Percentiles rank a stretch among this genome's conserved stretches.
These are phyloP conservation scores for Aphidoletes aphidimyza DNA, from an alignment of 2,888 invertebrate species.

Conservation along the genomic window DNA sequence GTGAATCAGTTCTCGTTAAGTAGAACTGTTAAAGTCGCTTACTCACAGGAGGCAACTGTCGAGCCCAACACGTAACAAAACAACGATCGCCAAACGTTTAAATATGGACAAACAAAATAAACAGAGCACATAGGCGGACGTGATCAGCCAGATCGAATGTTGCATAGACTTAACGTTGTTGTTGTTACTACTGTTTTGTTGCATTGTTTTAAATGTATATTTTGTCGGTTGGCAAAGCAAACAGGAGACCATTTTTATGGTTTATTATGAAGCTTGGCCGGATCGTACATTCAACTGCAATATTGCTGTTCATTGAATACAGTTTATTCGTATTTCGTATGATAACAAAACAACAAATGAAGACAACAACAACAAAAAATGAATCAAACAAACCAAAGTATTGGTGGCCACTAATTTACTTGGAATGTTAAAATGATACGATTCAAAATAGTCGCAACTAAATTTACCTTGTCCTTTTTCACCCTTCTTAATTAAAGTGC, in stretches of 20 bases:
- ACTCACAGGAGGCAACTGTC: too few species aligned
- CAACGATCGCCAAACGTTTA: conserved; percentile 26
- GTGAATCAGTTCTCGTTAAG: too few species aligned
- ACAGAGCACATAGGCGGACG: neutral
- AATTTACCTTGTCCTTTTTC: neutral
- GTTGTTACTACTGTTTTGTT: too few species aligned
- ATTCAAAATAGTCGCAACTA: neutral
- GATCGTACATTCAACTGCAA: too few species aligned
- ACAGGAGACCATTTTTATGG: too few species aligned
- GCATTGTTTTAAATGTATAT: neutral
- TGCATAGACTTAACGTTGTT: neutral
- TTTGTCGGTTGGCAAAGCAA: too few species aligned
- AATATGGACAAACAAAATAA: conserved; percentile 26
- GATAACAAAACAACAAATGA: too few species aligned
- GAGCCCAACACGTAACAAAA: conserved; percentile 2
- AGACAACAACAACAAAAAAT: neutral
- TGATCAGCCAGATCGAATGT: conserved; percentile 31
- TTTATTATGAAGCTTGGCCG: too few species aligned
- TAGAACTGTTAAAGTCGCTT: too few species aligned
- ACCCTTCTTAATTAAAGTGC: conserved; percentile 6
- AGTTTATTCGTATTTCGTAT: too few species aligned
- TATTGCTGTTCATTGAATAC: too few species aligned
- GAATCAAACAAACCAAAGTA: neutral
- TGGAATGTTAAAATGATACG: neutral
- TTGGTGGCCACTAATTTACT: neutral